These are phyloP conservation scores for Adelosebastes latens DNA, from an alignment of 2,797 vertebrate genomes.

Conservation along the genomic window DNA sequence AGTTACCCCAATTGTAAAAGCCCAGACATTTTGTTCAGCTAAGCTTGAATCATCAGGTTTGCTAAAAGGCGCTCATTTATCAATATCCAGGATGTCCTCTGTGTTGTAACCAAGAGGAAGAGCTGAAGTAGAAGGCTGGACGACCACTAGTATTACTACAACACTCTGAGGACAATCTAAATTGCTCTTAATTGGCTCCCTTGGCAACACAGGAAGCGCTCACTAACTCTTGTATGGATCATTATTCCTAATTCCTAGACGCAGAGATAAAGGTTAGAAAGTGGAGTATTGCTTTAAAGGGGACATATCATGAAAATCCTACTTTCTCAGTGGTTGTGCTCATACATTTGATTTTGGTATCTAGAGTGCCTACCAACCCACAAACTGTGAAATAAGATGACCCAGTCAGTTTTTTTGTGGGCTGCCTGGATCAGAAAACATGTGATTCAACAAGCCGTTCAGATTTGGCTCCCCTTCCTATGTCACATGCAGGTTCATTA, in stretches of 20 bases:
- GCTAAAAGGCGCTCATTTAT: conserved; percentile 53
- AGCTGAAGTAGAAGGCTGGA: background rate
- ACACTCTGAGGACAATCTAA: background rate
- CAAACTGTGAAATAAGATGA: too few species aligned
- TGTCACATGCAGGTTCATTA: too few species aligned
- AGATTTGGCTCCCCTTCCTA: too few species aligned
- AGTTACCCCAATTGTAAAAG: conserved; percentile 58
- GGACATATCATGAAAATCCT: too few species aligned
- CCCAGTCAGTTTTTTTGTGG: too few species aligned
- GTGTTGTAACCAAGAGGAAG: background rate
- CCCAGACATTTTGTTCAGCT: conserved; percentile 52
- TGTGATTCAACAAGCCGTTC: too few species aligned
- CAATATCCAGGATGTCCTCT: conserved; percentile 33
- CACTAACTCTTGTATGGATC: conserved; percentile 1
- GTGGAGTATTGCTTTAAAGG: background rate
- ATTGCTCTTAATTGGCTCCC: background rate
- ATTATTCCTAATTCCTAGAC: conserved; percentile 8
- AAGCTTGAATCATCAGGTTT: conserved; percentile 65
- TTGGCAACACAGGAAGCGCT: background rate
- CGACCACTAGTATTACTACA: background rate
- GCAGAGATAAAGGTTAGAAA: conserved; percentile 15
- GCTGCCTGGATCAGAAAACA: too few species aligned
- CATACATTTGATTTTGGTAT: too few species aligned
- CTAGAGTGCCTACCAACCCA: too few species aligned
- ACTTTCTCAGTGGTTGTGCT: too few species aligned